Evolutionary conservation across 2,888 invertebrate species (phyloP), one percentile per base, ranked within the genome.

Genomic region (Venusia cambrica): DNA sequence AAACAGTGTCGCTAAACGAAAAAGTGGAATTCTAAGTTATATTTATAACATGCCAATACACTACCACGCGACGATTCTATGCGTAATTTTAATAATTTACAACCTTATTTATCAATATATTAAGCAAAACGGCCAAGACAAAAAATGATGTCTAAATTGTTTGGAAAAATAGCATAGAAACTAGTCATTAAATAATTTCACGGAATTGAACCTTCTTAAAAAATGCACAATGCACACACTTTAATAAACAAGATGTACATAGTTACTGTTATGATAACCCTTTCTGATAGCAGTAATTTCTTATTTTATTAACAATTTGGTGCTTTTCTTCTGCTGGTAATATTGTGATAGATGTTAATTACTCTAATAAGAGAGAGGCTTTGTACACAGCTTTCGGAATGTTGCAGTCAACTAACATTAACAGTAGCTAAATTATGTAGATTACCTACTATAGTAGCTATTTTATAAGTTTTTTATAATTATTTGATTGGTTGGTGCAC

Each of bases 321-420:
- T 77, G 83, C 80, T 85, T 83, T 61, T 66, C 56, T 62, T 63
- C 62, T 63, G 72, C 73, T 76, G 66, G 80, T 74, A 73, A 76
- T 65, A 69, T 75, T 74, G 75, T 74, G 73, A 78, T 78, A 73
- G 62, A 68, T 73, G 64, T 72, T 70, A 62, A 53, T 67, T 68
- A 53, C 54, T 62, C 64, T 66, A 62, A 66, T 67, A 22, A 34
- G 38, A 66, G 60, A 76, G 79, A 77, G 74, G 85, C 85, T 84
- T 85, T 87, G 87, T 87, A 85, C 64, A 85, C 81, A 85, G 87
- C 87, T 85, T 84, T 65, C 84, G 87, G 87, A 87, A 83, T 87
- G 87, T 87, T 85, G 73, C 71, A 76, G 72, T 79, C 71, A 76
- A 78, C 74, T 75, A 73, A 73, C 73, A 84, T 78, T 85, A 87